A percentile compares a stretch with the other conserved stretches of the same genome.
Evolutionary conservation across 2,888 invertebrate species (phyloP).

Genomic region (Seira sanloemensis): DNA sequence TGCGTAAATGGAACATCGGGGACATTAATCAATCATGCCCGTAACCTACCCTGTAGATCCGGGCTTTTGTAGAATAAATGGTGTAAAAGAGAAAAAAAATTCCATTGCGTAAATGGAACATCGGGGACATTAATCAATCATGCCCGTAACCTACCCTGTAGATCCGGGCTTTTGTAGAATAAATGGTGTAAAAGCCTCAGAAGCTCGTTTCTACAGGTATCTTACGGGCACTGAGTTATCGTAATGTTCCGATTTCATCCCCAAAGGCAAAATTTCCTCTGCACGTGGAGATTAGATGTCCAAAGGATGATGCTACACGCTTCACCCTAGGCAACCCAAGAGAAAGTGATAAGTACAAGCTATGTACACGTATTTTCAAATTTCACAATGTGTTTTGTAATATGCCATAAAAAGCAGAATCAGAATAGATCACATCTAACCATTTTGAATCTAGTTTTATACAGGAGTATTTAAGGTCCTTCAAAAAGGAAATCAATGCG

Average conservation of each 20-base stretch:
- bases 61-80: slow-evolving; percentile 94
- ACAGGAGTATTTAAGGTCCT: no score
- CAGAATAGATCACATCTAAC: no score
- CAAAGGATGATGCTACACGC: no score
- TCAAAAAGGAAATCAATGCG: no score
- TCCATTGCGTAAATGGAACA: neutral
- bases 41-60: slow-evolving; percentile 99
- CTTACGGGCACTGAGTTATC: slow-evolving; percentile 83
- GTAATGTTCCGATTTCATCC: slow-evolving; percentile 50
- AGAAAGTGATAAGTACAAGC: no score
- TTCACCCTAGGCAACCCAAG: no score
- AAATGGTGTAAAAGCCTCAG: slow-evolving; percentile 81
- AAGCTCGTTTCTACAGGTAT: slow-evolving; percentile 99
- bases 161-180: slow-evolving; percentile 99
- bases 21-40: slow-evolving; percentile 83
- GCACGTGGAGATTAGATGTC: no score
- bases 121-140: slow-evolving; percentile 77
- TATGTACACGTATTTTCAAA: no score
- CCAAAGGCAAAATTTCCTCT: slow-evolving; percentile 34
- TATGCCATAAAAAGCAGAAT: no score
- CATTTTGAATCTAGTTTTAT: no score
- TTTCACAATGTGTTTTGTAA: no score
- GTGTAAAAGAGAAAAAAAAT: slow-evolving; percentile 72
- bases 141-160: slow-evolving; percentile 99
- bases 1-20: slow-evolving; percentile 9